These are phyloP conservation scores for Mormyrops boulengeri DNA, from an alignment of 2,797 vertebrate genomes.

Conservation along the genomic window DNA sequence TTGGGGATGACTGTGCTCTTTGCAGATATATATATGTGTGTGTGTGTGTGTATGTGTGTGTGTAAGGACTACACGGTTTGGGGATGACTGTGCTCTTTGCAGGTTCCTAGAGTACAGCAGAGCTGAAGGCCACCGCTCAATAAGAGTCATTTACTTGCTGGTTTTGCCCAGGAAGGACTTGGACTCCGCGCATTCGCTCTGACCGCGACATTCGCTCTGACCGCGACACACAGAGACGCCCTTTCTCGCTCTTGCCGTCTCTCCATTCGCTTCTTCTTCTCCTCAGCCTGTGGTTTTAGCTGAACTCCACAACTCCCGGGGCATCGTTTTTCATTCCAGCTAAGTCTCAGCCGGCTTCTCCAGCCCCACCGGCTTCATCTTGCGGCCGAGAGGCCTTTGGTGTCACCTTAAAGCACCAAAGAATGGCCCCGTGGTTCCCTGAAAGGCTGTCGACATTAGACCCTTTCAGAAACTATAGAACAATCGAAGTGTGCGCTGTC, in stretches of 20 bases:
- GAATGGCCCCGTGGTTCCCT: not conserved
- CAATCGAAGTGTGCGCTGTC: not conserved
- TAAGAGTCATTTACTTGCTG: conserved; percentile 33
- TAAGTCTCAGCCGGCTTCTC: not conserved
- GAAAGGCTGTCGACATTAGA: not conserved
- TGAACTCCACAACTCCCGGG: not conserved
- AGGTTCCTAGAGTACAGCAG: conserved; percentile 24
- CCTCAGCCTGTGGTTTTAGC: not conserved
- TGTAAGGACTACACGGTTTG: conserved; percentile 36
- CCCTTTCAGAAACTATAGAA: not conserved
- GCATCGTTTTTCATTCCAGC: not conserved
- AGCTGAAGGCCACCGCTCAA: conserved; percentile 30
- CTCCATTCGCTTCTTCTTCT: not conserved
- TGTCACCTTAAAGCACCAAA: not conserved
- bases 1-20: conserved; percentile 32
- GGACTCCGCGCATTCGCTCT: conserved; percentile 15
- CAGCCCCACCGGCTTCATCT: not conserved
- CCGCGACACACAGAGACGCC: not conserved
- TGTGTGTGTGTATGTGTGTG: conserved; percentile 30
- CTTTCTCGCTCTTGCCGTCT: not conserved
- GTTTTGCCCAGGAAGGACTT: not conserved
- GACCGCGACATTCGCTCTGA: conserved; percentile 2
- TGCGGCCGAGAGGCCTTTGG: not conserved
- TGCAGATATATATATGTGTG: conserved; percentile 29
- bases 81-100: conserved; percentile 29